Evolutionary conservation across 2,797 vertebrate genomes (phyloP), one percentile per base, ranked within the genome.

Genomic region (Meriones psammophilus): DNA sequence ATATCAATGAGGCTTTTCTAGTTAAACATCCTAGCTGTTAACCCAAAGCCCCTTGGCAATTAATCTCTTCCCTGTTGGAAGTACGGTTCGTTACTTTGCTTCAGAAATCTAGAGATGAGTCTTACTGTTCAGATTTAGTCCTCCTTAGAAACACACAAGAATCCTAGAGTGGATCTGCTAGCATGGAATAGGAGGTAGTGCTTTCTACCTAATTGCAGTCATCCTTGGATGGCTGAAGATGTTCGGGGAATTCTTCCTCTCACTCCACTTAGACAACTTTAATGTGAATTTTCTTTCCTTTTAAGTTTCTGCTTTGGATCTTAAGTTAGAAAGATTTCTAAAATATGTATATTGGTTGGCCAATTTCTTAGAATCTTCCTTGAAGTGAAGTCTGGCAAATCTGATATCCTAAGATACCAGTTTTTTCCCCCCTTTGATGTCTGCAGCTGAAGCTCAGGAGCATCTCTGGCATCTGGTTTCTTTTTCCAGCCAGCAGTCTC

Each of bases 261-360:
- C 56, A 73, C 8, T 56, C 39, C 22, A 54, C 33, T 64, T 79
- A 26, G 39, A 9, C 90, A 76, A 94, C 28, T n/a, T 64, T 50
- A 60, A 30, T 22, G 24, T 10, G 6, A 71, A 4, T 68, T 93
- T 56, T 69, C 69, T 86, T 56, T 18, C 7, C 8, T 8, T 24
- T 85, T 46, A 56, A 9, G 62, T 64, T n/a, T 91, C 81, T 92
- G 33, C 76, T 86, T 89, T 93, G 54, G 39, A 28, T 13, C n/a
- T 77, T 71, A 56, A 18, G 4, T 78, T 60, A 73, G 56, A 80
- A 80, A 9, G 7, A 30, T 56, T 68, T 73, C 73, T 62, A 71
- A 88, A 91, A 20, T 69, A 14, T 1, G 0, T 88, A 18, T 22
- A 10, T 56, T 42, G 4, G 28, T 46, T n/a, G 36, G 6, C n/a